Base-by-base conservation (phyloP, 2,113 vertebrate genomes). In the Tragelaphus imberbis region DNA sequence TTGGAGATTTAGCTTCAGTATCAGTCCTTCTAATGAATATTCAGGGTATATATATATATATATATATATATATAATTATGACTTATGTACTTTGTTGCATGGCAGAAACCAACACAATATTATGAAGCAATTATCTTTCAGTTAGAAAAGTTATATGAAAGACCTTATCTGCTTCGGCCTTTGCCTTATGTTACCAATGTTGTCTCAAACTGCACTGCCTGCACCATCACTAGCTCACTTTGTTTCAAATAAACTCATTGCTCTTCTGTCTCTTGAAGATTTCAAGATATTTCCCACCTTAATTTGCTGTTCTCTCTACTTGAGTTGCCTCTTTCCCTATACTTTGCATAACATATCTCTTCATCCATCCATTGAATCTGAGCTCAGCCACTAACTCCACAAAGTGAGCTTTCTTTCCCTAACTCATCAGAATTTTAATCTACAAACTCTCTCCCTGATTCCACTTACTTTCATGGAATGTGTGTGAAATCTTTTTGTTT, bases 221-320 rank as follows among this genome's bases (percentile, higher is more conserved):
- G 0, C 12, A 84, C 36, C 19, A 0, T 12, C 9, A 40, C 11
- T 59, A 5, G 36, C 16, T 58, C 2, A 25, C 17, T 53, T 1
- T 53, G 3, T 65, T 84, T 90, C 49, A 90, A 40, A 19, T 49
- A 2, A 7, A 75, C 4, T 79, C 23, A 40, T 86, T 86, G 44
- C 13, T 90, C 27, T 82, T 82, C 12, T 40, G 7, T 55, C 3
- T 4, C 27, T 65, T 85, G 40, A 89, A 33, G 36, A 85, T 75
- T 95, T 84, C 55, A 63, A 63, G 14, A 13, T 56, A 19, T 90
- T 90, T 77, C 6, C 10, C 11, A 58, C 21, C 11, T 94, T 55
- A 59, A 61, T 58, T 68, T 94, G 3, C 7, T 90, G 1, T 56
- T 88, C 1, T 65, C 4, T 3, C 9, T 47, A 77, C 15, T 58